Percentiles rank a stretch among this genome's conserved stretches.
Conservation (phyloP, 2,888 invertebrate species). For the Schizotus pectinicornis region DNA sequence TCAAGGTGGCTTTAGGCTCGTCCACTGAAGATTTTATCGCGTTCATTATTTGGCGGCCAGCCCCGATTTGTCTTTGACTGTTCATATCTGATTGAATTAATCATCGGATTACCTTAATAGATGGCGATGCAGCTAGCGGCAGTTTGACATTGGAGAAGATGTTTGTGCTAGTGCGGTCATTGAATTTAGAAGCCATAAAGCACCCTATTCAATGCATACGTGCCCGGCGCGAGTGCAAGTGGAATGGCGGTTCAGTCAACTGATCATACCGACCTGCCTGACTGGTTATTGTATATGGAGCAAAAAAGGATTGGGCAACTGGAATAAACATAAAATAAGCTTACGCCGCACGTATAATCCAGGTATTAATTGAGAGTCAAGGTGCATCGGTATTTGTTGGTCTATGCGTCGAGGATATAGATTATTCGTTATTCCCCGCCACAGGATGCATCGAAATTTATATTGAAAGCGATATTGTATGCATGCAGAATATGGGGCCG, state of each 20-base stretch:
- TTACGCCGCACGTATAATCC: slow-evolving; percentile 50
- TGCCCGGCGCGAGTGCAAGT: slow-evolving; percentile 48
- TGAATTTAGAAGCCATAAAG: slow-evolving; percentile 53
- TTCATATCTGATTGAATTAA: slow-evolving; percentile 36
- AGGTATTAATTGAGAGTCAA: slow-evolving; percentile 51
- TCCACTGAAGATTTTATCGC: slow-evolving; percentile 19
- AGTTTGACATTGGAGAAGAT: slow-evolving; percentile 33
- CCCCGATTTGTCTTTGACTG: slow-evolving; percentile 37
- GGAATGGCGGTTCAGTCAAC: slow-evolving; percentile 38
- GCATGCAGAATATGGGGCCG: slow-evolving; percentile 48
- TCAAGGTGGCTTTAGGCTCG: neutral
- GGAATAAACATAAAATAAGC: slow-evolving; percentile 52
- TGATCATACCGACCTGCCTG: slow-evolving; percentile 25
- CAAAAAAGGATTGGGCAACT: slow-evolving; percentile 42
- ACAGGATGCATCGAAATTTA: slow-evolving; percentile 48
- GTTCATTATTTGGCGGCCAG: slow-evolving; percentile 24
- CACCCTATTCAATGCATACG: slow-evolving; percentile 52
- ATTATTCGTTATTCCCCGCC: slow-evolving; percentile 51
- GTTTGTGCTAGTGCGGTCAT: slow-evolving; percentile 45
- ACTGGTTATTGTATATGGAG: slow-evolving; percentile 29
- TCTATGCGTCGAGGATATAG: slow-evolving; percentile 53
- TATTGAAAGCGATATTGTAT: slow-evolving; percentile 47
- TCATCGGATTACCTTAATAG: slow-evolving; percentile 39
- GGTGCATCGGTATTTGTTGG: slow-evolving; percentile 54
- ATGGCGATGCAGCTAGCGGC: slow-evolving; percentile 25